Evolutionary conservation across 2,888 invertebrate species (phyloP).

Genomic region (Invenusta paracnida): DNA sequence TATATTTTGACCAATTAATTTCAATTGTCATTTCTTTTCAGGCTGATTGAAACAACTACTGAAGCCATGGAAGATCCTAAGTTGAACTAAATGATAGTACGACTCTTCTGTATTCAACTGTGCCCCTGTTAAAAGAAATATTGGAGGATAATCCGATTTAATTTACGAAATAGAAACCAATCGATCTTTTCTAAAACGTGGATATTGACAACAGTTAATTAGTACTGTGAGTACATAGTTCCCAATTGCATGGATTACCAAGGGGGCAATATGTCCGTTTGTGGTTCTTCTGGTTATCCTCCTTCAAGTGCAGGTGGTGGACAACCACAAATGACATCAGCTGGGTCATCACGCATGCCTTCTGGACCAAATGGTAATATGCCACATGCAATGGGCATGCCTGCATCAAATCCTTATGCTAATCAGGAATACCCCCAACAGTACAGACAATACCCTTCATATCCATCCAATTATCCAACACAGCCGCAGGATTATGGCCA

Average conservation of each 20-base stretch:
- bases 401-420: background rate
- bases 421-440: background rate
- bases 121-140: background rate
- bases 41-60: background rate
- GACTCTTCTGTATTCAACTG: background rate
- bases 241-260: background rate
- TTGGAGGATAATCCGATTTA: background rate
- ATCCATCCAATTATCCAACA: background rate
- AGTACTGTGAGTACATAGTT: background rate
- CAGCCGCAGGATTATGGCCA: background rate
- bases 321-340: background rate
- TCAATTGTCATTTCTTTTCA: background rate
- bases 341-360: background rate
- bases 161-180: background rate
- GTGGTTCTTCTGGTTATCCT: background rate
- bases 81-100: background rate
- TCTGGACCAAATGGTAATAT: background rate
- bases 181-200: background rate
- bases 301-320: background rate
- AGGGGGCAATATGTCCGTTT: background rate
- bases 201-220: background rate
- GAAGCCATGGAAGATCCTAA: background rate
- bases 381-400: background rate
- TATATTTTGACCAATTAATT: background rate
- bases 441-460: background rate